These are phyloP conservation scores for Scaptomyza cyrtandrae DNA, from an alignment of 2,888 invertebrate species.

Conservation along the genomic window DNA sequence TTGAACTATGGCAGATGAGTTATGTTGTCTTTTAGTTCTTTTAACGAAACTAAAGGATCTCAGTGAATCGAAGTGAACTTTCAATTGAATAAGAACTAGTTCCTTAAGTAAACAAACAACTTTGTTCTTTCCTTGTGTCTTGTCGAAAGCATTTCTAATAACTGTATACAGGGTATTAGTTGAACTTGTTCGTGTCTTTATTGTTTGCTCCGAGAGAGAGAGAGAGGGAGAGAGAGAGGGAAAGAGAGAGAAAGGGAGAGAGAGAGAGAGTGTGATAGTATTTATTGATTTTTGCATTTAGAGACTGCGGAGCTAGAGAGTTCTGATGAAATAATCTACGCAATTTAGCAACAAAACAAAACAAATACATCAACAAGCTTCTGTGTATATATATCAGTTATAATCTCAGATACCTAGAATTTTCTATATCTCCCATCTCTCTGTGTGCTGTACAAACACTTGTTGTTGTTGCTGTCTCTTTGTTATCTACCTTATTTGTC, in stretches of 20 bases:
- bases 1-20: too few relatives aligned
- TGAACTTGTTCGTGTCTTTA: neutral
- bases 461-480: conserved; percentile 6
- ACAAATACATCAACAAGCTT: neutral
- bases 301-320: conserved; percentile 28
- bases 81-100: too few relatives aligned
- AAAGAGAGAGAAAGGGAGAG: neutral
- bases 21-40: too few relatives aligned
- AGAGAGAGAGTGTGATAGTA: neutral
- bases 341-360: conserved; percentile 31
- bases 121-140: too few relatives aligned
- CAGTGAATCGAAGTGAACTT: too few relatives aligned
- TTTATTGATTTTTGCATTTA: conserved; percentile 57
- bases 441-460: conserved; percentile 5
- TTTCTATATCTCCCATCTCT: neutral
- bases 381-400: conserved; percentile 28
- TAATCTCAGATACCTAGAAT: conserved; percentile 27
- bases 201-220: neutral
- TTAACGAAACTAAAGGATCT: too few relatives aligned
- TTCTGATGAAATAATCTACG: conserved; percentile 56
- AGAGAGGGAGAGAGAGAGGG: neutral
- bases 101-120: too few relatives aligned
- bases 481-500: conserved; percentile 31
- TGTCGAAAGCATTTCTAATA: too few relatives aligned
- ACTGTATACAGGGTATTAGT: neutral